Base-by-base conservation (phyloP, 2,797 vertebrate genomes). In the Stomatorhinus walkeri region DNA sequence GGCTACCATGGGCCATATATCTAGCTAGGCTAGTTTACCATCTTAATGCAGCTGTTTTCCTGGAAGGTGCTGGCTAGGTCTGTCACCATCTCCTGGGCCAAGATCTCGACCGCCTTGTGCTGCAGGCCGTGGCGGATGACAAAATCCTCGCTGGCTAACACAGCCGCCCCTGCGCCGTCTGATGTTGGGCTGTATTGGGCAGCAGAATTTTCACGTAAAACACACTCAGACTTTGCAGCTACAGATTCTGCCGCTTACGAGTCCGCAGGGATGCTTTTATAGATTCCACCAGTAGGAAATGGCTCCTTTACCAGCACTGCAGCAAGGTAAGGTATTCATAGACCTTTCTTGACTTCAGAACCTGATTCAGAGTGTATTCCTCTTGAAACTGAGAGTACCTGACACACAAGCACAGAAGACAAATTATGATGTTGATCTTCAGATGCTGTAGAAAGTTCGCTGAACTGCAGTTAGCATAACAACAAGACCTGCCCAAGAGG, bases 71-170 rank as follows among this genome's bases (percentile, higher is more conserved):
- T 97, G 52, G 94, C 64, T 0, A 96, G 92, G 93, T 99, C 98
- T 0, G 98, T 99, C 91, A 94, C 91, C 98, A 99, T 97, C 94
- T 97, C 98, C 91, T 99, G 98, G 36, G 97, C 97, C 89, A 99
- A 28, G 87, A 99, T 98, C 95, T 99, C 97, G 89, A 99, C 98
- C 0, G 98, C 97, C 94, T 97, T 96, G 3, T 90, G 51, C 90
- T 98, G 94, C 89, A 99, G 93, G 0, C 91, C 91, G 7, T 97
- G 92, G 10, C 91, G 95, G 92, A 89, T 94, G 48, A 99, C 97
- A 89, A 99, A 99, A 3, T 88, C 93, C 92, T 99, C 98, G 64
- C 94, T 98, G 84, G 96, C 97, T 93, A 99, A 87, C 91, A 99
- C 0, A 0, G 96, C 98, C 12, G 98, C 98, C 85, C 97, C 98